A percentile compares a stretch with the other conserved stretches of the same genome.
Conservation (phyloP, 2,888 invertebrate species). For the Agonopterix arenella region DNA sequence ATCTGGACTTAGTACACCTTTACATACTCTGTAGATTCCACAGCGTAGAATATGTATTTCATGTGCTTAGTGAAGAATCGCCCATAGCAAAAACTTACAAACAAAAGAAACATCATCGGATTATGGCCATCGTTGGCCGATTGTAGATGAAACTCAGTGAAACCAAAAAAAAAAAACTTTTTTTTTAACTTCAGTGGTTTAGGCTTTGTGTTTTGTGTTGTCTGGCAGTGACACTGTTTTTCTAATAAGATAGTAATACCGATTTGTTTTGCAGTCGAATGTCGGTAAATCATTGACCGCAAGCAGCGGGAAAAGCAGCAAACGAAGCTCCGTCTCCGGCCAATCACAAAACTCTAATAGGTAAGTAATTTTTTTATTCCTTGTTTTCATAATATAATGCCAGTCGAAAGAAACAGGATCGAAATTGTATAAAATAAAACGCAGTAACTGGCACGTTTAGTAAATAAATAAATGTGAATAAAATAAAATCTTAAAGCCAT, state of each 20-base stretch:
- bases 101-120: no score
- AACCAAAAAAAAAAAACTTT: no score
- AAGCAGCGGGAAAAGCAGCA: conserved; percentile 63
- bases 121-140: no score
- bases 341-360: conserved; percentile 65
- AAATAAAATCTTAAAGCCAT: conserved; percentile 1
- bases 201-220: no score
- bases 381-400: conserved; percentile 3
- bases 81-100: no score
- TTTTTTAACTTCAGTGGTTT: no score
- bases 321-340: conserved; percentile 65
- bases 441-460: conserved; percentile 7
- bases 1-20: no score
- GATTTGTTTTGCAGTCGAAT: conserved; percentile 46
- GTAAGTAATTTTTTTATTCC: conserved; percentile 38
- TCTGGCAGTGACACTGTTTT: not conserved
- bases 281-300: conserved; percentile 67
- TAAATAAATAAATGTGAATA: conserved; percentile 9
- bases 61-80: no score
- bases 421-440: conserved; percentile 1
- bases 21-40: no score
- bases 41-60: no score
- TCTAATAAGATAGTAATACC: not conserved
- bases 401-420: not conserved
- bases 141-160: no score